Evolutionary conservation across 2,113 vertebrate genomes (phyloP), one percentile per base, ranked within the genome.

Genomic region (Tricholaema leucomelas): DNA sequence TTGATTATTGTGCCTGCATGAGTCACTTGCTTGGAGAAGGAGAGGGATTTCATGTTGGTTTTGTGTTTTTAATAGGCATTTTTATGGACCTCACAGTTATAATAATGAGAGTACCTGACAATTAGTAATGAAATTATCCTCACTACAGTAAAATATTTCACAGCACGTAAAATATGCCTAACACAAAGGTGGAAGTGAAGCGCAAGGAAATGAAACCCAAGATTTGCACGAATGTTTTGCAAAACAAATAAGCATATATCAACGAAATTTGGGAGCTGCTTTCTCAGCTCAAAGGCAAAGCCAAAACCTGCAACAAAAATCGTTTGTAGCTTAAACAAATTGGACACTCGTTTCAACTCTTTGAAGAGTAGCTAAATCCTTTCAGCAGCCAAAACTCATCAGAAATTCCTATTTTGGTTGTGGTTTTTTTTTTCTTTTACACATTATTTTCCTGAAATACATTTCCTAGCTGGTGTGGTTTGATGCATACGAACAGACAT

Each of bases 71-170:
- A 96, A 94, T 77, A 87, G 85, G 87, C 89, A 91, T 96, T 96
- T 93, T 95, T 91, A 91, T 70, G 75, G 92, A 82, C 91, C 81
- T 85, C 84, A 61, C 25, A 87, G 87, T 88, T 93, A 82, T n/a
- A 96, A 91, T 88, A 95, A 96, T 92, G 87, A 93, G 87, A 92
- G 71, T 89, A 93, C 72, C 93, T 95, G 92, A 96, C 92, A 96
- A 96, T 94, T 93, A 95, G 93, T 81, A 92, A 93, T 56, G 60
- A 95, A 96, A 96, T 94, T 96, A 96, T 86, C 89, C 87, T 87
- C 92, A 93, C 92, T 83, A 91, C 87, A 85, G 87, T 87, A 77
- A 92, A 95, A 85, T 93, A 95, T 93, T 93, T 90, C 89, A 94
- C 89, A 93, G 81, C 89, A 72, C 77, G 92, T 74, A 87, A 85